Conservation (phyloP, 2,888 invertebrate genomes). For the Diplolepis rosae region DNA sequence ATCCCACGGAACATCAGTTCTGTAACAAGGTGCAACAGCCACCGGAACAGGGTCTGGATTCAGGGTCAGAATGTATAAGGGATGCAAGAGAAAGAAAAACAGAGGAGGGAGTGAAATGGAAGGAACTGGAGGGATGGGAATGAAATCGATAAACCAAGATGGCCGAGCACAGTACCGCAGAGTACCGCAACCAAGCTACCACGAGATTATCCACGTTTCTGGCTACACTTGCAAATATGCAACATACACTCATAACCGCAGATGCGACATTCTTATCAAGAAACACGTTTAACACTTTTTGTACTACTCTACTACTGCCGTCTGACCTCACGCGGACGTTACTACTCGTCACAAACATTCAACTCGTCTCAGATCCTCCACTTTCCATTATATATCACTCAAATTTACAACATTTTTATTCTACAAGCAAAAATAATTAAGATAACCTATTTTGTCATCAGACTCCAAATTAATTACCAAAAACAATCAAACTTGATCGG, state of each 20-base stretch:
- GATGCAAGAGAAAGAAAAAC: constrained; percentile 42
- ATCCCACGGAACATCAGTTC: not conserved
- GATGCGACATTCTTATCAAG: not conserved
- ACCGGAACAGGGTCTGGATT: not conserved
- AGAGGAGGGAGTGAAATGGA: constrained; percentile 46
- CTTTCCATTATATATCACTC: too few relatives aligned
- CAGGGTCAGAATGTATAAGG: constrained; percentile 8
- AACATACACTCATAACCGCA: not conserved
- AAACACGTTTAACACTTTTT: not conserved
- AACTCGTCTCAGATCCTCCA: not conserved
- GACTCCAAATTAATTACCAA: too few relatives aligned
- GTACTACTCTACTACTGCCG: constrained; percentile 8
- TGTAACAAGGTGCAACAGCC: not conserved
- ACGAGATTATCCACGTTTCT: constrained; percentile 59
- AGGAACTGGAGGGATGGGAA: constrained; percentile 51
- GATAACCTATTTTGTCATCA: too few relatives aligned
- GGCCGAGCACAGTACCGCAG: constrained; percentile 68
- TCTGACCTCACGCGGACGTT: not conserved
- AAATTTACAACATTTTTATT: too few relatives aligned
- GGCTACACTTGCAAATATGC: constrained; percentile 31
- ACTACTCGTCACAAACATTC: not conserved
- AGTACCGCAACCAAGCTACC: constrained; percentile 68
- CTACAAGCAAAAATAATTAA: too few relatives aligned
- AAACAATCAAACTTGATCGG: too few relatives aligned
- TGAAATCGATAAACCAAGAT: constrained; percentile 68